Percentiles rank a stretch among this genome's conserved stretches.
These are phyloP conservation scores for Platyscapa corneri DNA, from an alignment of 1,140 invertebrate species.

Conservation along the genomic window DNA sequence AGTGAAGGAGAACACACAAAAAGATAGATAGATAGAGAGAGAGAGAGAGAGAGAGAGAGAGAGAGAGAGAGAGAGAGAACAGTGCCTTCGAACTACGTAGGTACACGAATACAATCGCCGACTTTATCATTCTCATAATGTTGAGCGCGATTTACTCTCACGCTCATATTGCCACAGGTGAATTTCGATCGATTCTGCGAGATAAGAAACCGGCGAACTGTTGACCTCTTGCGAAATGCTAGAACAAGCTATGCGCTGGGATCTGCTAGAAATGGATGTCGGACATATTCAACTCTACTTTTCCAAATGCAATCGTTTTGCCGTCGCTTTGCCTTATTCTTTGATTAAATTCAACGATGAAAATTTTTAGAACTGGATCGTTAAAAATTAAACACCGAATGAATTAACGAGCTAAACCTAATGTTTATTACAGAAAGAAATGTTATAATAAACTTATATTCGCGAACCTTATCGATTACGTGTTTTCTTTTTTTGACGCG, in stretches of 20 bases:
- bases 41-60: neutral
- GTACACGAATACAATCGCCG: neutral
- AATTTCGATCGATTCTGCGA: neutral
- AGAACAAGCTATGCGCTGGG: neutral
- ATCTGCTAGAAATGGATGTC: neutral
- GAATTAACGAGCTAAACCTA: too few relatives aligned
- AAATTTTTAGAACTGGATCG: too few relatives aligned
- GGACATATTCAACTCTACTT: too few relatives aligned
- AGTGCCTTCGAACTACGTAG: neutral
- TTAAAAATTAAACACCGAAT: too few relatives aligned
- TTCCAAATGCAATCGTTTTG: too few relatives aligned
- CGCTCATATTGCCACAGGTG: neutral
- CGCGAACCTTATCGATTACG: too few relatives aligned
- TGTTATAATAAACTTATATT: too few relatives aligned
- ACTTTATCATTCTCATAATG: neutral
- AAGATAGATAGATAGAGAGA: neutral
- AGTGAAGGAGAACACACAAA: neutral
- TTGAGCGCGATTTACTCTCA: neutral
- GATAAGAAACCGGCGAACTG: neutral
- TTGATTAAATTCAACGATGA: too few relatives aligned
- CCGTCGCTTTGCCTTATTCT: too few relatives aligned
- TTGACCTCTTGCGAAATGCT: neutral
- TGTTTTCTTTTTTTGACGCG: too few relatives aligned
- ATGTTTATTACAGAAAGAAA: too few relatives aligned
- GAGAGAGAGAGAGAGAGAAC: neutral